These are phyloP conservation scores for Ptilonorhynchus violaceus DNA, from an alignment of 2,113 vertebrate genomes.

Conservation along the genomic window DNA sequence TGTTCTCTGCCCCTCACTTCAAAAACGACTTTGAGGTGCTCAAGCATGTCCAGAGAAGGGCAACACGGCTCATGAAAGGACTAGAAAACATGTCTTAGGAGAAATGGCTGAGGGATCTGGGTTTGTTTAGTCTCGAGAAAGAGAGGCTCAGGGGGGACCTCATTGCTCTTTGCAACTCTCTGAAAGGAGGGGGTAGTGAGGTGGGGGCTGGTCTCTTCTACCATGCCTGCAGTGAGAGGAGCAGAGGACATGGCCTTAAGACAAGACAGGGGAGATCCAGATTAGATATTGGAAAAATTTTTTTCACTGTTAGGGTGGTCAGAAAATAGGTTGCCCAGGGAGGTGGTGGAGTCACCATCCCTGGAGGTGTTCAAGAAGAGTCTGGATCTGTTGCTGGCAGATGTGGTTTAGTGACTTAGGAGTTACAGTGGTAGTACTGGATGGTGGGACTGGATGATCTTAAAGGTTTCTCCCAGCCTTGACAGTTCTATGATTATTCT, in stretches of 20 bases:
- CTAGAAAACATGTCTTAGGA: rapidly evolving
- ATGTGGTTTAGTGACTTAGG: neutral
- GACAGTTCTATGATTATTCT: neutral
- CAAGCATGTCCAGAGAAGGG: neutral
- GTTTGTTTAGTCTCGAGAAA: neutral
- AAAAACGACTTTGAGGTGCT: neutral
- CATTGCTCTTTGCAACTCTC: rapidly evolving
- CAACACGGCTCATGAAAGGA: rapidly evolving
- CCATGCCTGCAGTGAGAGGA: neutral
- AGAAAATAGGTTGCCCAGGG: neutral
- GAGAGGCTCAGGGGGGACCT: neutral
- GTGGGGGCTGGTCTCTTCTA: neutral
- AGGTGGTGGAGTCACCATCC: neutral
- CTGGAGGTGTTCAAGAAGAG: neutral
- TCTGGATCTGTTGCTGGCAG: neutral
- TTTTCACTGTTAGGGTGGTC: neutral
- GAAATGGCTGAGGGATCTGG: neutral
- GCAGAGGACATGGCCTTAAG: neutral
- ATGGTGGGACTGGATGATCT: neutral
- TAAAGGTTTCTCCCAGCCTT: neutral
- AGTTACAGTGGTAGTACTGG: neutral
- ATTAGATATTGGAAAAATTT: neutral
- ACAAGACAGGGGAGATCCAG: neutral
- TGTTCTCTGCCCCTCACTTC: neutral
- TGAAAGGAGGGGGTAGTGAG: neutral